Conservation (phyloP, 2,797 vertebrate genomes). For the Vireo griseus region DNA sequence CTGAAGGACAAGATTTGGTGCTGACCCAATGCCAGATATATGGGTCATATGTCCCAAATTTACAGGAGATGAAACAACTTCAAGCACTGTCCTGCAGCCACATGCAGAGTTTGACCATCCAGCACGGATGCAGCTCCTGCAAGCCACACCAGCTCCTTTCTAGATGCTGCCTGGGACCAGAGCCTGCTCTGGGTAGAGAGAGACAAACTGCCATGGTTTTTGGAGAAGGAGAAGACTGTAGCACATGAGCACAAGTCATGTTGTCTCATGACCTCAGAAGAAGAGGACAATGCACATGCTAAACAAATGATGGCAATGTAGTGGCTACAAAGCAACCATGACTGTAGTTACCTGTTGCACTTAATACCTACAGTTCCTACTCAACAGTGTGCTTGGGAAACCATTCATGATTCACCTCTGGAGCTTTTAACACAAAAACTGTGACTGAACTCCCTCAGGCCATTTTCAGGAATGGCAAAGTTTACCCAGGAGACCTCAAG, state of each 20-base stretch:
- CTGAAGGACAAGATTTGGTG: neutral
- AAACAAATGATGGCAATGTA: neutral
- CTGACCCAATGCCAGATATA: neutral
- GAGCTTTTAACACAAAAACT: neutral
- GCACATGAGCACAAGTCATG: neutral
- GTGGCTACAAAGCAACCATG: neutral
- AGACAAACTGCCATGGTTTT: neutral
- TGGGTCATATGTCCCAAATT: fast-evolving
- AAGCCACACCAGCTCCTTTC: neutral
- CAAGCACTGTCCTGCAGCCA: neutral
- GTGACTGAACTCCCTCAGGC: neutral
- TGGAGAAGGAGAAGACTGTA: neutral
- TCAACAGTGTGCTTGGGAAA: neutral
- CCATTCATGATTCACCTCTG: neutral
- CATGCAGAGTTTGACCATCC: neutral
- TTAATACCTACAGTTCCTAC: neutral
- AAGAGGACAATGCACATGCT: neutral
- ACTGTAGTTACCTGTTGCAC: neutral
- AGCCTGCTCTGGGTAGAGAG: neutral
- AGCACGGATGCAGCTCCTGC: neutral
- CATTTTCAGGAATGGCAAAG: neutral
- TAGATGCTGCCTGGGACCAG: neutral
- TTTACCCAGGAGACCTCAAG: neutral
- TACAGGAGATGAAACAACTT: neutral
- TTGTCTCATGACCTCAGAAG: neutral